These are phyloP conservation scores for Junonia oenone DNA, from an alignment of 2,888 invertebrate genomes.

Conservation along the genomic window DNA sequence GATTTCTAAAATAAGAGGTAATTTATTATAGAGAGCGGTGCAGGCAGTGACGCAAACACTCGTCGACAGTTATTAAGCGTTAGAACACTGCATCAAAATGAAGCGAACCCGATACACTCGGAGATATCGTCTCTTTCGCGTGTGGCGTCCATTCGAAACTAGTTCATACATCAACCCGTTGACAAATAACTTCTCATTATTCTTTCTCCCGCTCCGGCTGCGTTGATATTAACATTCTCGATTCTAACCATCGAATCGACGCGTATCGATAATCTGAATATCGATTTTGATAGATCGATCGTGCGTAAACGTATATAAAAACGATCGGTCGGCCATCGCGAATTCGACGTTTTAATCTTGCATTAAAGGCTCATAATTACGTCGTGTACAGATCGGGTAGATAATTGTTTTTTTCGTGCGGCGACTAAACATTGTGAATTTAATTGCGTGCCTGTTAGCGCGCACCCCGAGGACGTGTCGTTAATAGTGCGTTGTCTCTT, in stretches of 20 bases:
- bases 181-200: slow-evolving; percentile 56
- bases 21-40: slow-evolving; percentile 71
- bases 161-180: slow-evolving; percentile 47
- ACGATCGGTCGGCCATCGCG: slow-evolving; percentile 35
- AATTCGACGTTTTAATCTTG: slow-evolving; percentile 40
- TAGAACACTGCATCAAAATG: slow-evolving; percentile 61
- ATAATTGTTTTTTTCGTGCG: slow-evolving; percentile 16
- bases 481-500: slow-evolving; percentile 75
- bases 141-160: slow-evolving; percentile 45
- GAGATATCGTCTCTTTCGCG: slow-evolving; percentile 53
- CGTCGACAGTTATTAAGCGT: slow-evolving; percentile 76
- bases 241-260: background rate
- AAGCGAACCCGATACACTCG: slow-evolving; percentile 43
- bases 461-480: slow-evolving; percentile 62
- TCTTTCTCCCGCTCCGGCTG: slow-evolving; percentile 36
- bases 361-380: slow-evolving; percentile 35
- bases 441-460: slow-evolving; percentile 61
- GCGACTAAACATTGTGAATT: slow-evolving; percentile 45
- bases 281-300: background rate
- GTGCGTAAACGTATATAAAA: slow-evolving; percentile 26
- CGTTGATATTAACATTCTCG: background rate
- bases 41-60: slow-evolving; percentile 70
- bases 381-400: slow-evolving; percentile 26
- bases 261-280: background rate
- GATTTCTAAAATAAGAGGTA: slow-evolving; percentile 73